phyloP scores from a whole-genome alignment of 2,888 invertebrate genomes.

The Steromphala cineraria region DNA sequence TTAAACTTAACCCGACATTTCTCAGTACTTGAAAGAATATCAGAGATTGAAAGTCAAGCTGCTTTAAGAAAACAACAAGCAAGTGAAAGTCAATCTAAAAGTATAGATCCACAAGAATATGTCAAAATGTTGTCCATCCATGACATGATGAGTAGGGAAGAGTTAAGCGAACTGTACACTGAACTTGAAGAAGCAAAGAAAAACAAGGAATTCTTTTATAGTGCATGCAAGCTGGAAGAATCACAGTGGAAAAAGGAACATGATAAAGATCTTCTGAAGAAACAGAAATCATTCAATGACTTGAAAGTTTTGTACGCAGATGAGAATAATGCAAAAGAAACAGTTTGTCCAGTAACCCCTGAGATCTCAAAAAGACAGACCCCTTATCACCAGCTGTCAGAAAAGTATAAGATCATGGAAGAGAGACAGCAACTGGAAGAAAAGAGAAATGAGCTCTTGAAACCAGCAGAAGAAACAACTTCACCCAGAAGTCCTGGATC shows the following conservation, averaged over 20 bases:
- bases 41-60: constrained; percentile 77
- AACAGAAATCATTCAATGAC: constrained; percentile 92
- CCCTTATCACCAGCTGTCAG: constrained; percentile 35
- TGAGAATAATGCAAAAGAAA: constrained; percentile 25
- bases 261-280: constrained; percentile 86
- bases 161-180: constrained; percentile 85
- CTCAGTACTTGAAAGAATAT: constrained; percentile 88
- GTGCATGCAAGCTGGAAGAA: constrained; percentile 84
- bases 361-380: constrained; percentile 35
- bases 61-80: neutral
- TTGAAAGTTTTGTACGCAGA: constrained; percentile 76
- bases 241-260: constrained; percentile 83
- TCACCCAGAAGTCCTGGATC: constrained; percentile 25
- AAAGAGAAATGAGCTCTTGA: constrained; percentile 11
- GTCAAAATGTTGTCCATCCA: constrained; percentile 19
- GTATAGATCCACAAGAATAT: constrained; percentile 20
- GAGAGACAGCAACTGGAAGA: constrained; percentile 21
- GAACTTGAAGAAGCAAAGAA: constrained; percentile 87
- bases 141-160: constrained; percentile 78
- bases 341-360: constrained; percentile 22
- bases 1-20: constrained; percentile 90
- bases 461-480: constrained; percentile 19
- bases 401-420: constrained; percentile 44
- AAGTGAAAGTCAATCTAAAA: neutral
- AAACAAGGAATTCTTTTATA: constrained; percentile 89